phyloP scores from a whole-genome alignment of 2,797 vertebrate genomes.

The Odontamblyopus rebecca region DNA sequence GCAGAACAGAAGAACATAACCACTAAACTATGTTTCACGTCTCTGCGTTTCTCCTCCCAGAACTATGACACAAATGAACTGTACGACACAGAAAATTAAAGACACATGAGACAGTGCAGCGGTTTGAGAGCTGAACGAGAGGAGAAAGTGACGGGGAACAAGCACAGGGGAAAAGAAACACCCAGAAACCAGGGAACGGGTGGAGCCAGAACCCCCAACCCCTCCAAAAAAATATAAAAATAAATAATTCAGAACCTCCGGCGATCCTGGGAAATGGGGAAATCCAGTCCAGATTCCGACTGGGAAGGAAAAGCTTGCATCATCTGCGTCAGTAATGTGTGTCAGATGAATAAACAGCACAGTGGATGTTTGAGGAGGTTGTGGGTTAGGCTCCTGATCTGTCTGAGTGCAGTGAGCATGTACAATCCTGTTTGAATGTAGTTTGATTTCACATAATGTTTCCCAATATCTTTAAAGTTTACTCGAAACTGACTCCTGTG shows the following conservation, averaged over 20 bases:
- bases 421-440: no score
- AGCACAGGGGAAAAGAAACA: conserved; percentile 58
- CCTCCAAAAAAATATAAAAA: neutral
- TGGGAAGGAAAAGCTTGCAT: conserved; percentile 55
- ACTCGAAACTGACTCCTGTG: no score
- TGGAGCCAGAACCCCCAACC: conserved; percentile 41
- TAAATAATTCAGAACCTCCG: conserved; percentile 31
- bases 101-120: conserved; percentile 54
- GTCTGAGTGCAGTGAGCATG: no score
- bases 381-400: neutral
- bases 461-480: no score
- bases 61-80: conserved; percentile 47
- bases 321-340: conserved; percentile 43
- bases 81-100: conserved; percentile 40
- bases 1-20: neutral
- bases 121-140: conserved; percentile 50
- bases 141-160: conserved; percentile 61
- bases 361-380: neutral
- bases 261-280: conserved; percentile 19
- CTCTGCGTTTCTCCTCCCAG: conserved; percentile 16
- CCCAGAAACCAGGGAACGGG: conserved; percentile 37
- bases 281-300: conserved; percentile 28
- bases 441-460: no score
- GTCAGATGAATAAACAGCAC: conserved; percentile 60
- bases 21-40: conserved; percentile 18